Base-by-base conservation (phyloP, 2,888 invertebrate genomes). In the Eledone cirrhosa region DNA sequence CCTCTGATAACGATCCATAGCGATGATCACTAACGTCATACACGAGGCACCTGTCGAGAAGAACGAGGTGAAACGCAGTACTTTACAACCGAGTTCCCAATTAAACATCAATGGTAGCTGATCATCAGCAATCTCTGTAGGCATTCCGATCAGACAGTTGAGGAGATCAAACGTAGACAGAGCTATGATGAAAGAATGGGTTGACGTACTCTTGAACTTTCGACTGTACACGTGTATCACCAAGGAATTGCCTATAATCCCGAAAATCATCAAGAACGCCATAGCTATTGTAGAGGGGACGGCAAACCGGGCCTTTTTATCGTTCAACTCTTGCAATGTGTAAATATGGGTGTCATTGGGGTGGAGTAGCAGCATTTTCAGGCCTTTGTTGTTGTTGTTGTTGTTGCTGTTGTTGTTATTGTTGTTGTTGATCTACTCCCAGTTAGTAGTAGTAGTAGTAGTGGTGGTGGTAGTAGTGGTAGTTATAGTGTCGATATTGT, bases 71-170 rank as follows among this genome's bases (percentile, higher is more conserved):
- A 75, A 75, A 24, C 75, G 75, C 16, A 75, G 75, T 3, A 48
- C 16, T 29, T 75, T 75, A 24, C 75, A 75, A 7, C 27, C 75
- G 27, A 48, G 29, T 14, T 48, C 75, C 48, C 48, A 75, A 5
- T 24, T 24, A 47, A 75, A 75, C 75, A 75, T 75, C 75, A 75
- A 48, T 0, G 75, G 75, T 0, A 27, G 29, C 47, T 48, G 75
- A 24, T 75, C 75, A 24, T 75, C 75, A 0, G 24, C 75, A 19
- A 75, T 75, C 47, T 75, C 75, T 0, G 75, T 75, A 2, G 75
- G 75, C 3, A 75, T 75, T 33, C 75, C 75, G n/a, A 75, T 11
- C 22, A 27, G 27, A 16, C 75, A 75, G 48, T 75, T 75, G 19
- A 75, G 27, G n/a, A 75, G 24, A 24, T 75, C 75, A 19, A 75